Base-by-base conservation (phyloP, 2,113 vertebrate species). In the Mesitornis unicolor region DNA sequence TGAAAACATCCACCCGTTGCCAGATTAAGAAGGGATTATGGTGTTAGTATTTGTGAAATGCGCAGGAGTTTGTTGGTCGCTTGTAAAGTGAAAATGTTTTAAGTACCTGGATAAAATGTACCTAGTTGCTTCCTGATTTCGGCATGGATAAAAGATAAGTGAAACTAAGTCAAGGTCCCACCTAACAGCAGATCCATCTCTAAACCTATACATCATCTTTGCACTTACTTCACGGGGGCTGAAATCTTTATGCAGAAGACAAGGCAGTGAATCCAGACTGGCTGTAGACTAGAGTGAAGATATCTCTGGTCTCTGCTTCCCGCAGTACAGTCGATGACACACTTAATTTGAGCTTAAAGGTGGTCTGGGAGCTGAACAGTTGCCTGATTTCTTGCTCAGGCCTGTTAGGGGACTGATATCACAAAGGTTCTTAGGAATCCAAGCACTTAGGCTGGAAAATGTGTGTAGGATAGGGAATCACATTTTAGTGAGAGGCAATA, bases 1-100 rank as follows among this genome's bases (percentile, higher is more conserved):
- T 89, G 90, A 95, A 87, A 96, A 95, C 63, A 89, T 65, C 76
- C 70, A 78, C 54, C 76, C 87, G 42, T 73, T 94, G 33, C 25
- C 84, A 95, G 74, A 88, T 82, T 90, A 97, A 93, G 64, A 79
- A 91, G 45, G 56, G 65, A 89, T 95, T 93, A 92, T 60, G 45
- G 42, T 85, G 76, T 64, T 73, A 38, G 47, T 80, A 81, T 95
- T 97, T 95, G 87, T 84, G 73, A 95, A 95, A 94, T 75, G 87
- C 83, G 90, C 86, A 81, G 92, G 78, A 80, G 54, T 35, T 73
- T 54, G 28, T 54, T 54, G 13, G 21, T 82, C 74, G n/a, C 40
- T 84, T 81, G 38, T 57, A 28, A 89, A 86, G 89, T 48, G 42
- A 91, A 91, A 95, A 94, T 92, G 96, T 77, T 95, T 65, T 65